Percentiles rank a stretch among this genome's conserved stretches.
These are phyloP conservation scores for Ptilonorhynchus violaceus DNA, from an alignment of 2,113 vertebrate genomes.

Conservation along the genomic window DNA sequence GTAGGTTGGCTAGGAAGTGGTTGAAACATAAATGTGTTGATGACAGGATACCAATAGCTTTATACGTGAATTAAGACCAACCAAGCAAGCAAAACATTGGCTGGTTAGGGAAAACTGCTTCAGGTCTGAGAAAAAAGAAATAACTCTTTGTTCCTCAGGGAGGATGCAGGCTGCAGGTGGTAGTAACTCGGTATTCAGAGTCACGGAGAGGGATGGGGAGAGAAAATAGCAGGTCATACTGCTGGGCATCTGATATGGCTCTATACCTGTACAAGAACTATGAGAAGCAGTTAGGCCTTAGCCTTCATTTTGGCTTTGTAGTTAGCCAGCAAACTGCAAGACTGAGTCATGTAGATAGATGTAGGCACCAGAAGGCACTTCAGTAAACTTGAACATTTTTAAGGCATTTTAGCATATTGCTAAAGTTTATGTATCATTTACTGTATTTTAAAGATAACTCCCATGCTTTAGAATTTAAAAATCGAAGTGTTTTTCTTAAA, in stretches of 20 bases:
- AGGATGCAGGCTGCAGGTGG: neutral
- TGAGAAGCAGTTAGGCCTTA: neutral
- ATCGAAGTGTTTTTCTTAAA: neutral
- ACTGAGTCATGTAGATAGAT: too few relatives aligned
- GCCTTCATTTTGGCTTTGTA: neutral
- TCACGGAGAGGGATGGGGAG: accelerated
- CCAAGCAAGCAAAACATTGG: neutral
- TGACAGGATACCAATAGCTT: neutral
- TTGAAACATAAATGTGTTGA: neutral
- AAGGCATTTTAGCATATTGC: neutral
- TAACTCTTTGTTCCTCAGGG: neutral
- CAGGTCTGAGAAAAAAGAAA: neutral
- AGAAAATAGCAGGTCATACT: neutral
- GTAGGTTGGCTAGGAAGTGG: neutral
- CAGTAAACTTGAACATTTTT: neutral
- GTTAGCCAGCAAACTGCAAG: neutral
- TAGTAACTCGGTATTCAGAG: neutral
- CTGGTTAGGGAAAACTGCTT: neutral
- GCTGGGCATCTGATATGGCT: neutral
- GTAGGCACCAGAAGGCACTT: neutral
- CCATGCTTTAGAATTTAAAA: neutral
- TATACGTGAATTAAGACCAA: neutral
- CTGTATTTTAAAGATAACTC: neutral
- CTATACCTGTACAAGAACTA: neutral
- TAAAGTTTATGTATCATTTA: neutral